Base-by-base conservation (phyloP, 2,797 vertebrate species). In the Peromyscus aztecus region DNA sequence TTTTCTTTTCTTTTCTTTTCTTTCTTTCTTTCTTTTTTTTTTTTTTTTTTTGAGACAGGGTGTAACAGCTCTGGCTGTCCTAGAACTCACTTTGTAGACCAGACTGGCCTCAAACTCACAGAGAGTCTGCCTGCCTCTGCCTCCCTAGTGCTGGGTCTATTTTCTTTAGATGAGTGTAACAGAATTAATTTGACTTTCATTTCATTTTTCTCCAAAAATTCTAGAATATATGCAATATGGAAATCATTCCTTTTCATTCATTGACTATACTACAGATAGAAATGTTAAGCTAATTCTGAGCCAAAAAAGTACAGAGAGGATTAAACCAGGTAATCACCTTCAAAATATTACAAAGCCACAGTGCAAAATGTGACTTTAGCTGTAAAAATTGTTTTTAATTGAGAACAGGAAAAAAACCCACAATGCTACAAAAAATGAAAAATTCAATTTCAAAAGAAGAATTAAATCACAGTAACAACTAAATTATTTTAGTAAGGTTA, bases 401-500 rank as follows among this genome's bases (percentile, higher is more conserved):
- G 89, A 73, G 61, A 78, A 95, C 29, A 93, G 4, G 43, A 92
- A 95, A 88, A 88, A 16, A 46, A 40, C 6, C 46, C 29, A 86
- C 46, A 67, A 5, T 4, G 24, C 27, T 67, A 10, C 2, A 82
- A 78, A 65, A 83, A 82, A 86, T n/a, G 82, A 16, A 75, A 87
- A 46, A 95, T 95, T 95, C 49, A 89, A 90, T 77, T 94, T 94
- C 73, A 90, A 86, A 96, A 69, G 9, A 95, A 86, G 63, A 91
- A 24, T 80, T 91, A 95, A 94, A 29, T 77, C 76, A 37, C 29
- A 23, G 46, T 69, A 69, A 21, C 86, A 81, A 83, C 37, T 88
- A 97, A 94, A 97, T 95, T 86, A 95, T 95, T 95, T 96, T 94
- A 92, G 84, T 91, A 91, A 97, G 23, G 21, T 91, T 97, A 96